Evolutionary conservation across 2,797 vertebrate species (phyloP), one percentile per base, ranked within the genome.

Genomic region (Numenius phaeopus): DNA sequence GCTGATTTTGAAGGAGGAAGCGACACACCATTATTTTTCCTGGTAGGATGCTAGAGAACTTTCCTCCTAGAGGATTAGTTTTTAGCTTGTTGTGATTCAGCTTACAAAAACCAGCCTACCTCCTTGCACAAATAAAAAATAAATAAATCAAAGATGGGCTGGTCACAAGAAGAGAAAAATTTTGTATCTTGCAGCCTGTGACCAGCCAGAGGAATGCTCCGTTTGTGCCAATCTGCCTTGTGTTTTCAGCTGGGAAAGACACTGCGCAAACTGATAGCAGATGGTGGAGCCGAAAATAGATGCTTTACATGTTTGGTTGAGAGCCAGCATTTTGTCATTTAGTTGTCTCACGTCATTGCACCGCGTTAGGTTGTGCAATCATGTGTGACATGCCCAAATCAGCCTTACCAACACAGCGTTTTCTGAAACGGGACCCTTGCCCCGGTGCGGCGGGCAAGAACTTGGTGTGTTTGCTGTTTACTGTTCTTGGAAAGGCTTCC

Each of bases 311-410:
- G 87, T 77, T 93, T 97, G 95, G 89, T 59, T 55, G 75, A 58
- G 75, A 91, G 94, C 95, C 96, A 97, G 84, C 22, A 92, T 97
- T 94, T 97, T 96, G 95, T 94, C 86, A 71, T 97, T 96, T 94
- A 52, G 81, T 89, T 91, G 83, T 88, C 82, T 83, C 90, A 94
- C n/a, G 65, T 91, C 73, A 92, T 69, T 92, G 46, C 82, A 32
- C 81, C 52, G 61, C 2, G 12, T 91, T 96, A 62, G 59, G 76
- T 62, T 72, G 72, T 83, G 78, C 87, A 91, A 78, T 62, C 21
- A 3, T 8, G 4, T 75, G 49, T 86, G 81, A 87, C 81, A 89
- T 23, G 42, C 67, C 9, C 49, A 89, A 91, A 90, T 78, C 92
- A 94, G 64, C 52, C 54, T 87, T 54, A 71, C 61, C 46, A 73